Percentiles rank a stretch among this genome's conserved stretches.
These are phyloP conservation scores for Isaurus tuberculatus DNA, from an alignment of 92 coral and sea anemone genomes.

Conservation along the genomic window DNA sequence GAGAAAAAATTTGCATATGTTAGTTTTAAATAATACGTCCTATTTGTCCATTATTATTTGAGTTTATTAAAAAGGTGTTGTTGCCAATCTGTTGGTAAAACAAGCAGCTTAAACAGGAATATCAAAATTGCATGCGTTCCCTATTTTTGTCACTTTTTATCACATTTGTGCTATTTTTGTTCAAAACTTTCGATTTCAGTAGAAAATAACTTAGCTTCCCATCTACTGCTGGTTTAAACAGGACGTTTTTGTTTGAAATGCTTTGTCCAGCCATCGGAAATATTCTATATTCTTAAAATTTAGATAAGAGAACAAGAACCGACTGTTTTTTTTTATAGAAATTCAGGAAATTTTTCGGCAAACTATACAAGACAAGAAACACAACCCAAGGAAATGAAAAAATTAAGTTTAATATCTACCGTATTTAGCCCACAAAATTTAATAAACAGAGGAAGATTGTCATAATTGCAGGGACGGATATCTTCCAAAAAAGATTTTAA, in stretches of 20 bases:
- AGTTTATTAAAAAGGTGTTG: neutral
- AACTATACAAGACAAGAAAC: neutral
- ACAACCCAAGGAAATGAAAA: constrained; percentile 28
- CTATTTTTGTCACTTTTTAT: neutral
- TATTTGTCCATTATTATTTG: no score
- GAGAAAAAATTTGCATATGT: no score
- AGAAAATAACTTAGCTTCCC: neutral
- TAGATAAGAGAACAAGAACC: constrained; percentile 4
- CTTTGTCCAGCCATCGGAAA: constrained; percentile 16
- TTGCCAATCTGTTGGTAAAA: neutral
- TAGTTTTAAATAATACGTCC: no score
- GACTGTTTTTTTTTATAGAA: neutral
- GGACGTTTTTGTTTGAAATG: neutral
- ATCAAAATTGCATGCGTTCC: neutral
- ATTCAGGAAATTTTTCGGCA: constrained; percentile 10
- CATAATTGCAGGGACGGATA: neutral
- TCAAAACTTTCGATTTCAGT: neutral
- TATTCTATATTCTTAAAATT: no score
- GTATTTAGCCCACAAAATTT: neutral
- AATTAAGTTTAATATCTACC: neutral
- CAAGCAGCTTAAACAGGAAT: neutral
- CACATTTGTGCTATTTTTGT: constrained; percentile 8
- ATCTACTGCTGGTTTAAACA: neutral
- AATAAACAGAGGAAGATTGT: neutral
- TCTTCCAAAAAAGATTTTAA: neutral